Evolutionary conservation across 2,888 invertebrate species (phyloP).

Genomic region (Geotrupes spiniger): DNA sequence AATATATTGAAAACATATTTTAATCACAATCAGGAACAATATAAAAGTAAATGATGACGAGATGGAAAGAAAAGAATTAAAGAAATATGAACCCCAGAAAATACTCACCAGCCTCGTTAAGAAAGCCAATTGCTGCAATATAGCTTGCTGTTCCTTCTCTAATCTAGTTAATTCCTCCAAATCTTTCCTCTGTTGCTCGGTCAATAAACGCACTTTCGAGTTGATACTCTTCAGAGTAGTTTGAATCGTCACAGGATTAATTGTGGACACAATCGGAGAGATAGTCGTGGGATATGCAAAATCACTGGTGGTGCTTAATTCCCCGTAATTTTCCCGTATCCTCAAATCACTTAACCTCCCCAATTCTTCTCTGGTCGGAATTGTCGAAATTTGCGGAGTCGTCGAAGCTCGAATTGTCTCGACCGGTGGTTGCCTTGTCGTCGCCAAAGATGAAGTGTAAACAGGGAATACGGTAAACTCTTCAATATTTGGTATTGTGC

Average conservation of each 20-base stretch:
- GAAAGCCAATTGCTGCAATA: slow-evolving; percentile 47
- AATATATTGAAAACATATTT: too few species aligned
- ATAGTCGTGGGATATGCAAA: slow-evolving; percentile 43
- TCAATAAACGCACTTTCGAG: slow-evolving; percentile 39
- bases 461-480: slow-evolving; percentile 15
- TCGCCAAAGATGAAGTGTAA: slow-evolving; percentile 16
- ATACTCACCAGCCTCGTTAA: slow-evolving; percentile 44
- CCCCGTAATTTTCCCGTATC: slow-evolving; percentile 15
- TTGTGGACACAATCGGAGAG: slow-evolving; percentile 44
- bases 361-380: slow-evolving; percentile 7
- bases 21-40: background rate
- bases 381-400: slow-evolving; percentile 8
- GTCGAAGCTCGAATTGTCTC: slow-evolving; percentile 6
- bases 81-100: background rate
- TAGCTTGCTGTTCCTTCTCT: slow-evolving; percentile 46
- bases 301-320: slow-evolving; percentile 18
- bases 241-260: slow-evolving; percentile 15
- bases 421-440: slow-evolving; percentile 14
- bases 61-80: slow-evolving; percentile 1
- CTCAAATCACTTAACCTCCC: slow-evolving; percentile 14
- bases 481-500: background rate
- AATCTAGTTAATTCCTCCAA: slow-evolving; percentile 43
- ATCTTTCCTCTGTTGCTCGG: slow-evolving; percentile 45
- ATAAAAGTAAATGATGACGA: background rate
- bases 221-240: slow-evolving; percentile 32